Evolutionary conservation across 2,888 invertebrate species (phyloP), one percentile per base, ranked within the genome.

Genomic region (Drosophila cracens): DNA sequence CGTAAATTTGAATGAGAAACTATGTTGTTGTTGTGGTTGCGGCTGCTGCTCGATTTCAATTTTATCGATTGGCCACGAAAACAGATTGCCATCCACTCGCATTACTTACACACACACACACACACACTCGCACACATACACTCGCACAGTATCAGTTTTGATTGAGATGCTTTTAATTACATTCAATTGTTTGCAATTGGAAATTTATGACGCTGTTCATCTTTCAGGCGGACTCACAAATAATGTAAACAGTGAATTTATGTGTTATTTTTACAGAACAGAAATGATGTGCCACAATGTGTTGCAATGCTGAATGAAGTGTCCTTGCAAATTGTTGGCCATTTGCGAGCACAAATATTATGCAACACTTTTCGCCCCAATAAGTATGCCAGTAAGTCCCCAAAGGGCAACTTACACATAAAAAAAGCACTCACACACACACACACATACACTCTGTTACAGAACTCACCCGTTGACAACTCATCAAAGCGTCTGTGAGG

Each of bases 301-400:
- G 59, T 65, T 76, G 56, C 56, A 60, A 25, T 40, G 27, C 29
- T 38, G 56, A 40, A 56, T 25, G 49, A 36, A 72, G 61, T 68
- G 65, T 49, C 63, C 48, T 73, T 82, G 70, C 65, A 83, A 83
- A 89, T 79, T 74, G 79, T 70, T 73, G 65, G 56, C 68, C 73
- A 79, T 87, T 84, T 70, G 57, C 56, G 46, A 52, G 83, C 71
- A 69, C 69, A 87, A 89, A 89, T 89, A 85, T 85, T 85, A 89
- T 89, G 81, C 81, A 85, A 85, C 89, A 89, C 85, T 87, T 77
- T 84, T 66, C 64, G 85, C 77, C 88, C 85, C 83, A 81, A 83
- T 78, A 82, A 81, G 83, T 81, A 77, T 77, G 83, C 83, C 56
- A 56, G n/a, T 70, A 70, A 70, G 74, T 54, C 73, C 80, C 77